Evolutionary conservation across 2,797 vertebrate genomes (phyloP).

Genomic region (Propithecus perrieri): DNA sequence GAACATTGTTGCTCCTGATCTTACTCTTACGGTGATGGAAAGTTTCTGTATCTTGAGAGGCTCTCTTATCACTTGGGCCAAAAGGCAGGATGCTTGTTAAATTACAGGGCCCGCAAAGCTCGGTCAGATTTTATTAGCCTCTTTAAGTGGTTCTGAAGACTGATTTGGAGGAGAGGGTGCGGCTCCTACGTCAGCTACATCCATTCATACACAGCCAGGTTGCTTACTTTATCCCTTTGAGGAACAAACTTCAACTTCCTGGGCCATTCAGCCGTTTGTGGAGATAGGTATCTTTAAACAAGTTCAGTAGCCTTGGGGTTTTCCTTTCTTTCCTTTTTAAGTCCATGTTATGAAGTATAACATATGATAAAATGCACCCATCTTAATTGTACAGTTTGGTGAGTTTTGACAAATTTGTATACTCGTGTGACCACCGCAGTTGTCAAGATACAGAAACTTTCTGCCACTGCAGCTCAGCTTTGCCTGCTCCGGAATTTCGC

Average conservation of each 20-base stretch:
- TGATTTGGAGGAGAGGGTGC: neutral
- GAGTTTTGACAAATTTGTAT: neutral
- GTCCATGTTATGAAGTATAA: neutral
- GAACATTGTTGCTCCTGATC: neutral
- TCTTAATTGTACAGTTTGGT: neutral
- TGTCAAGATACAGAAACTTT: neutral
- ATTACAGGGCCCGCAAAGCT: neutral
- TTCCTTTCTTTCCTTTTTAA: neutral
- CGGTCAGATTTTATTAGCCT: neutral
- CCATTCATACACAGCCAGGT: neutral
- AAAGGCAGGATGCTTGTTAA: neutral
- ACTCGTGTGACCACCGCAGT: neutral
- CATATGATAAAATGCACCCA: neutral
- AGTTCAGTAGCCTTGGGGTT: neutral
- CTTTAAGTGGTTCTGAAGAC: neutral
- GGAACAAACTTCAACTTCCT: neutral
- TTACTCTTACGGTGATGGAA: neutral
- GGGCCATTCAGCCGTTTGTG: neutral
- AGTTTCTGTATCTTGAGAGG: neutral
- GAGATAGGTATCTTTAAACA: conserved; percentile 25
- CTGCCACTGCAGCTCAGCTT: neutral
- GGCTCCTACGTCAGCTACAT: neutral
- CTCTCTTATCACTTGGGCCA: neutral
- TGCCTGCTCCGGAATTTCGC: neutral
- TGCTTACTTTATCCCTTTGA: neutral